Base-by-base conservation (phyloP, 2,888 invertebrate species). In the Iselma pallidipennis region DNA sequence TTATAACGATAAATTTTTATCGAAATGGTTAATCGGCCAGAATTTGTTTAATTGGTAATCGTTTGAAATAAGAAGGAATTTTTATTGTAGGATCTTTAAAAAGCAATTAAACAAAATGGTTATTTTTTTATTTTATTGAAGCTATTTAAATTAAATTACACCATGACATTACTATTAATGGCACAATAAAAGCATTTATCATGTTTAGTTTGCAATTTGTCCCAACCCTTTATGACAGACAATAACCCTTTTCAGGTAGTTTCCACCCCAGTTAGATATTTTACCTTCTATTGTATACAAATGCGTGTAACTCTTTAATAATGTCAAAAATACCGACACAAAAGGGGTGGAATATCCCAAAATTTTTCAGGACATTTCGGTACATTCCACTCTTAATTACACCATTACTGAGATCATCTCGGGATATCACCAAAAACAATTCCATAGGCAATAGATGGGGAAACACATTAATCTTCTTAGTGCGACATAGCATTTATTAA, bases 131-230 rank as follows among this genome's bases (percentile, higher is more conserved):
- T n/a, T n/a, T n/a, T n/a, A n/a, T n/a, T n/a, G n/a, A n/a, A n/a
- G n/a, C n/a, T n/a, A n/a, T n/a, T n/a, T n/a, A n/a, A n/a, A n/a
- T n/a, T n/a, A n/a, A n/a, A n/a, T 49, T 28, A 6, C 10, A 33
- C 42, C 26, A 16, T 28, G 29, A 37, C 23, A 48, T 2, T 33
- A 28, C 16, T 7, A n/a, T 7, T 31, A 53, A 31, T 26, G 7
- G 4, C 4, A 62, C 55, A 55, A 66, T 66, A 73, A 71, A 72
- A 64, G 70, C 66, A 74, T 74, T 71, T 63, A 74, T 74, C 74
- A 73, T 74, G 70, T 74, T 74, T 74, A 71, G 65, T 69, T 69
- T 68, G 71, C 69, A 73, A 73, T 74, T 74, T 73, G 70, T 67
- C 69, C 68, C 65, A 71, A 69, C 69, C 70, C 71, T 74, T 72